Evolutionary conservation across 2,888 invertebrate species (phyloP), one percentile per base, ranked within the genome.

Genomic region (Drosophila longiperda): DNA sequence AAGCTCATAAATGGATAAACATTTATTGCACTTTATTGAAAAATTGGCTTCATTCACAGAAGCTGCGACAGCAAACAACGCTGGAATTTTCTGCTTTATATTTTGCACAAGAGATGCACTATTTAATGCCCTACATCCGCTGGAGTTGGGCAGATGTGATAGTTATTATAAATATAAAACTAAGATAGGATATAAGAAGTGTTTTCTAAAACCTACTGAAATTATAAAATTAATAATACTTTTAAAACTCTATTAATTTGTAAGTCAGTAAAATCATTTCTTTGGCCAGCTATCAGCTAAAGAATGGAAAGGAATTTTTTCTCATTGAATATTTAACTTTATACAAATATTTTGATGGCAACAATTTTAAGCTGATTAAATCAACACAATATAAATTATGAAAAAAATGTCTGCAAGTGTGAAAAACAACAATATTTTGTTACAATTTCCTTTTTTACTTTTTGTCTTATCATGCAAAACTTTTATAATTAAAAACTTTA

Each of bases 11-110:
- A 85, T 90, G 90, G 81, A 78, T 88, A 77, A 89, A 89, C 82
- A 89, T 89, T 87, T 90, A 89, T 87, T 90, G 89, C 90, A 87
- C 75, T 87, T 87, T 87, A 87, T 87, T 87, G 90, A 87, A 87
- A 87, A 87, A 87, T 87, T 90, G 87, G 78, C 76, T 82, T 87
- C 75, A 84, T 63, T 34, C 57, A 42, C 78, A 68, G 57, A 20
- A 57, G 57, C 55, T 36, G 69, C 52, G 64, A 36, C 40, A 61
- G 36, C 11, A 36, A 55, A 38, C 26, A 34, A 49, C 33, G 40
- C 61, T 66, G 49, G 57, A 67, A 57, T 29, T 69, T 70, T 29
- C 4, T 53, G 29, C 59, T 58, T 89, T 73, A 67, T 82, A 90
- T 87, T 73, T 73, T 73, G 73, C 82, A 73, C 89, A 77, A 69